phyloP scores from a whole-genome alignment of 2,888 invertebrate species.

The Spodoptera picta region DNA sequence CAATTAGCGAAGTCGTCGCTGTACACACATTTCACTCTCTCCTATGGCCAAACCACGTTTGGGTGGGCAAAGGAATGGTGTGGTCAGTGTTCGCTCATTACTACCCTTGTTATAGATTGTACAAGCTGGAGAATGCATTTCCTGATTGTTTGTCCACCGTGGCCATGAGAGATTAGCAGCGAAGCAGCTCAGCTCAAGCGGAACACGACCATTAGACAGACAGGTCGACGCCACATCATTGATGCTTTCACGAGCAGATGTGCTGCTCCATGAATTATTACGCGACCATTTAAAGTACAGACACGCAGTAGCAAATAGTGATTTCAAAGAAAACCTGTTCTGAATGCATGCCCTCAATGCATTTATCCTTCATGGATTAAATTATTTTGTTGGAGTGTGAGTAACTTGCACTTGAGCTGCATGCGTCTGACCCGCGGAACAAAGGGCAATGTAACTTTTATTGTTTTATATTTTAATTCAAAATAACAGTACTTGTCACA shows the following conservation, averaged over 20 bases:
- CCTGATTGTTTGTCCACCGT: slow-evolving; percentile 51
- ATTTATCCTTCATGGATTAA: slow-evolving; percentile 43
- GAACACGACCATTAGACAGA: slow-evolving; percentile 43
- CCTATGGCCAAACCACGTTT: slow-evolving; percentile 50
- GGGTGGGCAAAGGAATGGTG: slow-evolving; percentile 28
- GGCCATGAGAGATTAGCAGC: slow-evolving; percentile 51
- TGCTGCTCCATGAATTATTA: slow-evolving; percentile 50
- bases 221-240: slow-evolving; percentile 38
- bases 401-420: slow-evolving; percentile 17
- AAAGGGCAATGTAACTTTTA: slow-evolving; percentile 38
- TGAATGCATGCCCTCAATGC: slow-evolving; percentile 42
- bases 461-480: slow-evolving; percentile 2
- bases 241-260: slow-evolving; percentile 50
- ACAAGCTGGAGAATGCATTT: slow-evolving; percentile 59
- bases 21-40: slow-evolving; percentile 80
- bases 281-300: slow-evolving; percentile 46
- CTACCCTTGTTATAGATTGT: slow-evolving; percentile 30
- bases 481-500: no score
- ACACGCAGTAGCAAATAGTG: slow-evolving; percentile 40
- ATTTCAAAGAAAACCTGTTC: slow-evolving; percentile 51
- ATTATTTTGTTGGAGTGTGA: slow-evolving; percentile 39
- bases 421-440: slow-evolving; percentile 33
- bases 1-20: slow-evolving; percentile 78
- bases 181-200: slow-evolving; percentile 49
- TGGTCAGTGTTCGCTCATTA: slow-evolving; percentile 43